Base-by-base conservation (phyloP, 2,888 invertebrate species). In the Saturnia japonica region DNA sequence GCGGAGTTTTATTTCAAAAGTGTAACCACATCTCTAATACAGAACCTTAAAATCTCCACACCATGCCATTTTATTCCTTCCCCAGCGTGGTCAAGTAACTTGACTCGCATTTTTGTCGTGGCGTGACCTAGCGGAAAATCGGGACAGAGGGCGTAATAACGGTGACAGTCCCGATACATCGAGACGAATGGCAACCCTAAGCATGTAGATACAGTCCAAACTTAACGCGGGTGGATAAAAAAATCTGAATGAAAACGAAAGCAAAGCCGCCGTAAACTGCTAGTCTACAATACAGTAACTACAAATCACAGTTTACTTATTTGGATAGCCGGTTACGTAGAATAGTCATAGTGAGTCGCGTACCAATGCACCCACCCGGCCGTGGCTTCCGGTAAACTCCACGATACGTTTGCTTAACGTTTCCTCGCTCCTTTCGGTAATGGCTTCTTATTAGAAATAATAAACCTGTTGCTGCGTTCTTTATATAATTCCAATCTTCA, bases 361-460 rank as follows among this genome's bases (percentile, higher is more conserved):
- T 87, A 85, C 88, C 88, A 90, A 90, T 88, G 90, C 90, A 89
- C 86, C 84, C 90, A 89, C 86, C 84, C 86, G 71, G 74, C 2
- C 34, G 34, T 6, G 43, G 74, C 86, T 81, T 92, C 92, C 92
- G 89, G 85, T 74, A 73, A 79, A 79, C 72, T 81, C 88, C 88
- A 87, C 80, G 81, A 83, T 84, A 82, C 77, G 81, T 78, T 83
- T 81, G 82, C 82, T 79, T 83, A 82, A 82, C 75, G 82, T 83
- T 86, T 91, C 91, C 91, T 87, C 89, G 83, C 81, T 79, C 74
- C 74, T 76, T 77, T 76, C 72, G 71, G 69, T 77, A 75, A 78
- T 78, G 74, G 76, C 75, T 76, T 78, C 73, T 76, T 73, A 74
- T 74, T 64, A 64, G 68, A 71, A 51, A 51, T 68, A 68, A 57